Evolutionary conservation across 2,797 vertebrate species (phyloP), one percentile per base, ranked within the genome.

Genomic region (Esox masquinongy): DNA sequence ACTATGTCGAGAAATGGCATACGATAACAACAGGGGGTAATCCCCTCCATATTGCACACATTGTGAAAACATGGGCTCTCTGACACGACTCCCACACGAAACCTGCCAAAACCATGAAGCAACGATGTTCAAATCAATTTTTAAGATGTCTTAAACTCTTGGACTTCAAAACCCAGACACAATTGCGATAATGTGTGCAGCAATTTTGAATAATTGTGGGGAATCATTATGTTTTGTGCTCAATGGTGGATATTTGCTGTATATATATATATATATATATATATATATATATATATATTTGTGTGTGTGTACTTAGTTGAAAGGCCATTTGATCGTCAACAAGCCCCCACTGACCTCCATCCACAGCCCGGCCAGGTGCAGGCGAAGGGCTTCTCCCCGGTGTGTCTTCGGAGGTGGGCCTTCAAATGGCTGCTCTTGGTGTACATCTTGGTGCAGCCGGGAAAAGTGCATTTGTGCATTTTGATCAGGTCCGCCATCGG

Each of bases 391-490:
- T 99, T 98, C 86, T 99, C 97, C 66, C 97, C 97, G 0, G 97
- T 98, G 89, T 98, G 97, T 79, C 97, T 94, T 83, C 97, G 94
- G 87, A 98, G 93, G 86, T 99, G 97, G 43, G 97, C 97, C 90
- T 99, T 99, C 82, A 99, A 94, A 82, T 99, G 97, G 89, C 97
- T 99, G 92, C 97, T 99, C 89, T 99, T 99, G 12, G 97, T 98
- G 92, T 99, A 99, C 97, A 97, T 98, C 94, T 99, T 99, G 90
- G 93, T 95, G 90, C 97, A 99, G 77, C 97, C 96, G 0, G 96
- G 95, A 81, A 97, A 97, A 91, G 95, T 95, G 86, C 97, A 99
- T 91, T 97, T 97, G 90, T 99, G 97, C 97, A 98, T 98, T 95
- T 98, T 99, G 88, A 98, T 96, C 71, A 98, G 96, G 94, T 99